These are phyloP conservation scores for Pachycephus smyrnensis DNA, from an alignment of 2,888 invertebrate species.

Conservation along the genomic window DNA sequence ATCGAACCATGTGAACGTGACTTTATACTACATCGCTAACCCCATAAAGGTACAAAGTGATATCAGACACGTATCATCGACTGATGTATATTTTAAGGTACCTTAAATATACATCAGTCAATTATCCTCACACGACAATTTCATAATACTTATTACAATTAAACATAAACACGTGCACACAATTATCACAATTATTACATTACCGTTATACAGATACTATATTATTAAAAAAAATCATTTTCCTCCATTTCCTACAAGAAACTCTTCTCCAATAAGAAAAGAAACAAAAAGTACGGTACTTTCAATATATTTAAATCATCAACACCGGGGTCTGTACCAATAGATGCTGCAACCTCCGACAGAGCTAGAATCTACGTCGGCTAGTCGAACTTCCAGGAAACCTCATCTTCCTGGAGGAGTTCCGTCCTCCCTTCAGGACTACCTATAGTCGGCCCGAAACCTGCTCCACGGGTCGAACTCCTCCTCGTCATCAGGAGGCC, in stretches of 20 bases:
- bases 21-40: background rate
- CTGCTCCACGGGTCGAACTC: background rate
- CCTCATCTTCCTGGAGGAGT: too few species aligned
- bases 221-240: background rate
- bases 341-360: background rate
- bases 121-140: too few species aligned
- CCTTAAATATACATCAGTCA: background rate
- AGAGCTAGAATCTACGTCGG: background rate
- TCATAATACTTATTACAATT: background rate
- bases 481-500: slow-evolving; percentile 3
- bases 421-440: background rate
- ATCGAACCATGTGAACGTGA: background rate
- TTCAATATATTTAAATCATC: background rate
- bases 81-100: too few species aligned
- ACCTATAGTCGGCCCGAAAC: background rate
- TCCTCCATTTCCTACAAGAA: background rate
- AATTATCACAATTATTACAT: background rate
- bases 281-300: too few species aligned
- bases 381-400: background rate
- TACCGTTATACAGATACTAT: background rate
- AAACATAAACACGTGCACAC: background rate
- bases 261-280: background rate
- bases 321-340: background rate
- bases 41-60: too few species aligned
- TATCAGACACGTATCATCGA: too few species aligned